Evolutionary conservation across 1,140 invertebrate species (phyloP).

Genomic region (Penaeus chinensis): DNA sequence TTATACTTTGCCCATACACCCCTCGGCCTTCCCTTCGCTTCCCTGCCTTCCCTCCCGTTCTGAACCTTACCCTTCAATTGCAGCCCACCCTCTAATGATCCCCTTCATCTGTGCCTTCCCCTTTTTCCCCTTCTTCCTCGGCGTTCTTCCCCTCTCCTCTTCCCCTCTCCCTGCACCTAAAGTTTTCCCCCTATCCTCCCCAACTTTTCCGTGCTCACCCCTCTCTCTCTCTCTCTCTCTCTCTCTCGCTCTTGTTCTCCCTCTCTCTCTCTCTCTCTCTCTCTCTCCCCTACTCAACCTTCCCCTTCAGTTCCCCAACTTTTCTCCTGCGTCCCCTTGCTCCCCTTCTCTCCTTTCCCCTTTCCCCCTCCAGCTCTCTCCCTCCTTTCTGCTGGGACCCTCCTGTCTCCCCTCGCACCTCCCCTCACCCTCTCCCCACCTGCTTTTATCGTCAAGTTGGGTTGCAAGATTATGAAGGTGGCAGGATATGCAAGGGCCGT

Average conservation of each 20-base stretch:
- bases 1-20: no score
- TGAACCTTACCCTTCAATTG: no score
- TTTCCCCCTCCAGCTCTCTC: constrained; percentile 41
- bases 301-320: constrained; percentile 58
- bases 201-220: constrained; percentile 56
- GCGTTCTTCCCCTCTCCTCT: constrained; percentile 47
- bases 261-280: constrained; percentile 33
- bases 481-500: no score
- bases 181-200: constrained; percentile 52
- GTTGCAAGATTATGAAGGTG: constrained; percentile 58
- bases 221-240: constrained; percentile 20
- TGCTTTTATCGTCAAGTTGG: constrained; percentile 57
- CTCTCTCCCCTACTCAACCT: constrained; percentile 56
- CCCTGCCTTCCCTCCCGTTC: neutral
- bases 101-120: constrained; percentile 46
- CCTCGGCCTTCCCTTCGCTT: neutral
- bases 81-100: constrained; percentile 41
- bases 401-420: neutral
- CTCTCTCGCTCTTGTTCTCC: constrained; percentile 32
- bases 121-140: constrained; percentile 18
- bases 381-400: constrained; percentile 18
- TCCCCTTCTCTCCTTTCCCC: constrained; percentile 39
- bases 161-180: constrained; percentile 50
- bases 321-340: constrained; percentile 57
- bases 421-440: neutral